phyloP scores from a whole-genome alignment of 2,888 invertebrate species.

The Cantharis nigra region DNA sequence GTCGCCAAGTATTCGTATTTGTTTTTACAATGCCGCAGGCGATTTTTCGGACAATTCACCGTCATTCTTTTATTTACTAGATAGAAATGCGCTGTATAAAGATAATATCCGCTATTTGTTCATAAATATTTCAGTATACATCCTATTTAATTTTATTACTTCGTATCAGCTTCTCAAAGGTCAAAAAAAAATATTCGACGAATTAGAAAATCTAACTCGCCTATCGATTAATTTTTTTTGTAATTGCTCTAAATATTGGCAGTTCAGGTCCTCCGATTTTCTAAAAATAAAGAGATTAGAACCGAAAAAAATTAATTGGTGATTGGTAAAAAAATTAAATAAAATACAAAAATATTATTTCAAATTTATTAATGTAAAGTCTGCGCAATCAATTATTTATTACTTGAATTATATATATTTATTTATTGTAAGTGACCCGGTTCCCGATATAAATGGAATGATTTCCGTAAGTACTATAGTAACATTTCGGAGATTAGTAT shows the following conservation, averaged over 20 bases:
- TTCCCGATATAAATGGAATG: constrained; percentile 13
- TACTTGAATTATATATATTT: constrained; percentile 8
- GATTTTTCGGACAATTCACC: too few relatives aligned
- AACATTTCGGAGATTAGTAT: constrained; percentile 11
- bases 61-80: too few relatives aligned
- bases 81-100: too few relatives aligned
- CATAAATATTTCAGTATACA: background rate
- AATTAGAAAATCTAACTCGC: background rate
- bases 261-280: background rate
- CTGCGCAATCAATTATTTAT: constrained; percentile 2
- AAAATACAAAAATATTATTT: background rate
- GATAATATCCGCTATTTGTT: too few relatives aligned
- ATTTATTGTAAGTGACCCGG: constrained; percentile 22
- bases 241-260: background rate
- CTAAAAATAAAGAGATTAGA: background rate
- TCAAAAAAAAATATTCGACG: background rate
- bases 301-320: background rate
- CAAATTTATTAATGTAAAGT: background rate
- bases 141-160: background rate
- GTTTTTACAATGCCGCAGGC: too few relatives aligned
- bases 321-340: background rate
- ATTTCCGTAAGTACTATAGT: constrained; percentile 22
- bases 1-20: too few relatives aligned
- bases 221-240: background rate
- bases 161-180: background rate